Conservation (phyloP, 2,113 vertebrate species). For the Andinoacara biseriatus region DNA sequence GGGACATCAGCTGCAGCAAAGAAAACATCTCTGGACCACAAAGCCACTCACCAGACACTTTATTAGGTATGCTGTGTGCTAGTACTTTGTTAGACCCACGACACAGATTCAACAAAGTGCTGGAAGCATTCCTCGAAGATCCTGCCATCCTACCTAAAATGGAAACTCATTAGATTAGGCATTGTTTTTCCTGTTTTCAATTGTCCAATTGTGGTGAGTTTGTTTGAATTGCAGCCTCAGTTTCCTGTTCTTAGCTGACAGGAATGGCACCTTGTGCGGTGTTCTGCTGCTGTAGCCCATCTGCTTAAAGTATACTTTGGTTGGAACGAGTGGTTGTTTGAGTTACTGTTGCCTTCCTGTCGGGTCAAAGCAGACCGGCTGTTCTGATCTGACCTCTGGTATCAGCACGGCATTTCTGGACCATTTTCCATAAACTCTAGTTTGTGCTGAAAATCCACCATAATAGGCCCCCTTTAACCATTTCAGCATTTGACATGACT, state of each 20-base stretch:
- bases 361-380: not conserved
- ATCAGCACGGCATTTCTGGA: accelerated
- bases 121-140: not conserved
- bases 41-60: not conserved
- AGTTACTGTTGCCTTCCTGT: not conserved
- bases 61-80: not conserved
- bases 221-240: not conserved
- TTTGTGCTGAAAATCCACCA: not conserved
- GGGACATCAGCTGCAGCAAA: not conserved
- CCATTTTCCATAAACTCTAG: accelerated
- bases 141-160: not conserved
- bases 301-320: not conserved
- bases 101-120: not conserved
- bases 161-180: not conserved
- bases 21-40: not conserved
- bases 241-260: not conserved
- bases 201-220: not conserved
- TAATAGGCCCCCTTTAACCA: not conserved
- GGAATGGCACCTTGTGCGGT: not conserved
- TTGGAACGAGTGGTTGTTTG: not conserved
- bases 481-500: too few relatives aligned
- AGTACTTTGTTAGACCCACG: not conserved
- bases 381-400: not conserved
- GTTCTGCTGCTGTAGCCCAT: not conserved
- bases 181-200: not conserved